Base-by-base conservation (phyloP, 1,140 invertebrate species). In the Calliopsis andreniformis region DNA sequence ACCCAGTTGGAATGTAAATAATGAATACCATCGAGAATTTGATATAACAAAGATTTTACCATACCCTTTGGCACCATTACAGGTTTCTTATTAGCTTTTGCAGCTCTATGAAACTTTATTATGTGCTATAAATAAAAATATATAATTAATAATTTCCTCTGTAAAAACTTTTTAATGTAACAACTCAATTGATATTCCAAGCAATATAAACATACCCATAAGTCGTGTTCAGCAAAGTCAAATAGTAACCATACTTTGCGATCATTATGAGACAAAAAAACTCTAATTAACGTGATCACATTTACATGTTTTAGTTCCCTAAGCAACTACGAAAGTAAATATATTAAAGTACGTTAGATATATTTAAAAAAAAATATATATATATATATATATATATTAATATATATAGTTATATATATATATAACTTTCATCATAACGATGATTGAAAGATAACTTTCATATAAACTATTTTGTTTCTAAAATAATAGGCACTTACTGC, bases 1-100 rank as follows among this genome's bases (percentile, higher is more conserved):
- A 99, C 98, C 99, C 99, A 99, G 92, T 99, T 99, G 76, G 97
- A 97, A 94, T 99, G 99, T 86, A 99, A 94, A 94, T 99, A 99
- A 93, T 99, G 98, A 89, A 99, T 99, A 53, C 99, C 99, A 94
- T 99, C 98, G 67, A 99, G 93, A 88, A 99, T 99, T 94, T 99
- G 99, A 94, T 99, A 99, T 0, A 99, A 92, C 32, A 99, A 93
- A 69, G 98, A 99, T 93, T 99, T 99, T 0, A 99, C 98, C 98
- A 99, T 99, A 67, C 96, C 97, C 90, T 98, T 98, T 14, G 98
- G 98, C 18, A 99, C 98, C 93, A 98, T 97, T 12, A 99, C 96
- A 69, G 96, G 96, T 88, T 99, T 99, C 89, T 99, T 99, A 87
- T 98, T 99, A 18, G 98, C 98, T 93, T 99, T 99, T 0, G 98